Conservation (phyloP, 2,888 invertebrate species). For the Pyrrhosoma nymphula region DNA sequence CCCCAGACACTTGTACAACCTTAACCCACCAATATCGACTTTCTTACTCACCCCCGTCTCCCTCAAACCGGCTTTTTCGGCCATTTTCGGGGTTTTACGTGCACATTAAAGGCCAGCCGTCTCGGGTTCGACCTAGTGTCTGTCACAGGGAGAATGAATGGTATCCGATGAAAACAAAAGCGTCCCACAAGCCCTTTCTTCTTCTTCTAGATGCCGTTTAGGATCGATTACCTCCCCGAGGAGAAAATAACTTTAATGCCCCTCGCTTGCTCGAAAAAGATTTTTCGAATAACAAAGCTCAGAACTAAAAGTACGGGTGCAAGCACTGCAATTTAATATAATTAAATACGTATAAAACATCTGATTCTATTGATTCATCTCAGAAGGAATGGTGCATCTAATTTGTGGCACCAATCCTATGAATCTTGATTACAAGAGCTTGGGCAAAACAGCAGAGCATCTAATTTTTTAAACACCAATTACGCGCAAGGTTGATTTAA, state of each 20-base stretch:
- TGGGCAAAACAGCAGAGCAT: too few relatives aligned
- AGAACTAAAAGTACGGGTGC: not conserved
- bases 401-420: not conserved
- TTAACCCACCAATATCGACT: constrained; percentile 24
- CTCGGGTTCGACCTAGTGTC: constrained; percentile 32
- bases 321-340: not conserved
- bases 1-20: constrained; percentile 4
- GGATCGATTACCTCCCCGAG: not conserved
- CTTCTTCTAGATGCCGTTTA: not conserved
- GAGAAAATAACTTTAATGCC: too few relatives aligned
- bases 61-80: not conserved
- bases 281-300: not conserved
- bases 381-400: not conserved
- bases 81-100: not conserved
- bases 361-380: not conserved
- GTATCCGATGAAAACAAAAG: not conserved
- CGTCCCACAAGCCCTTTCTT: not conserved
- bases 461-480: too few relatives aligned
- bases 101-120: not conserved
- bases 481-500: too few relatives aligned
- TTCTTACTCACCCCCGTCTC: not conserved
- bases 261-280: not conserved
- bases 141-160: not conserved
- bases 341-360: not conserved
- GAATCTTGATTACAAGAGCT: not conserved